Evolutionary conservation across 2,113 vertebrate genomes (phyloP).

Genomic region (Catharus fuscescens): DNA sequence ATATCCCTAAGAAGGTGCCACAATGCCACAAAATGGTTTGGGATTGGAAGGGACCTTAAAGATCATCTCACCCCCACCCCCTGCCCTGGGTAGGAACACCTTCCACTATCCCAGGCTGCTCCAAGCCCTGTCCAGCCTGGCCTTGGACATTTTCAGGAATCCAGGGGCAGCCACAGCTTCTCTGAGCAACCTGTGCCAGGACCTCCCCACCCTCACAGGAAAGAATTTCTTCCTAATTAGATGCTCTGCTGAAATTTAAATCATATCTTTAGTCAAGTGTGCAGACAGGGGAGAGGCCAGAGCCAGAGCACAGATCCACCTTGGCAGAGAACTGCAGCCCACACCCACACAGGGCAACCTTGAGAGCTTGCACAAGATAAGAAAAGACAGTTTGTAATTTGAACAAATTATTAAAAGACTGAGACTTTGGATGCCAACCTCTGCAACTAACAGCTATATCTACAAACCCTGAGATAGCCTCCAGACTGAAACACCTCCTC

Average conservation of each 20-base stretch:
- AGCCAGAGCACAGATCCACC: not conserved
- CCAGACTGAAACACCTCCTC: not conserved
- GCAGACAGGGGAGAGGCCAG: not conserved
- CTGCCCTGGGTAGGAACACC: not conserved
- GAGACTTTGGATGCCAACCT: not conserved
- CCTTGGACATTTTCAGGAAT: not conserved
- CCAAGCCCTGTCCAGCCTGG: fast-evolving
- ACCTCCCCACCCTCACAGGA: not conserved
- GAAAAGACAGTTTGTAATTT: not conserved
- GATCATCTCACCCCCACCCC: fast-evolving
- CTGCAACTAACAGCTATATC: not conserved
- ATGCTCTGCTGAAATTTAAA: not conserved
- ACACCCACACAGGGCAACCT: not conserved
- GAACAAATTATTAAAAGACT: not conserved
- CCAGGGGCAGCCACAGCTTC: not conserved
- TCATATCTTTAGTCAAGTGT: not conserved
- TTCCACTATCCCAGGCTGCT: fast-evolving
- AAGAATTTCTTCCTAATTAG: not conserved
- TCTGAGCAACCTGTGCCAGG: not conserved
- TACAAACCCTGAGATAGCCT: not conserved
- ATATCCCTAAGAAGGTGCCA: not conserved
- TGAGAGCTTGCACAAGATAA: not conserved
- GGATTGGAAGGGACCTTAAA: not conserved
- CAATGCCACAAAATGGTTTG: not conserved
- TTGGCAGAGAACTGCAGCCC: not conserved